phyloP scores from a whole-genome alignment of 1,140 invertebrate genomes.

The Wiebesia pumilae region DNA sequence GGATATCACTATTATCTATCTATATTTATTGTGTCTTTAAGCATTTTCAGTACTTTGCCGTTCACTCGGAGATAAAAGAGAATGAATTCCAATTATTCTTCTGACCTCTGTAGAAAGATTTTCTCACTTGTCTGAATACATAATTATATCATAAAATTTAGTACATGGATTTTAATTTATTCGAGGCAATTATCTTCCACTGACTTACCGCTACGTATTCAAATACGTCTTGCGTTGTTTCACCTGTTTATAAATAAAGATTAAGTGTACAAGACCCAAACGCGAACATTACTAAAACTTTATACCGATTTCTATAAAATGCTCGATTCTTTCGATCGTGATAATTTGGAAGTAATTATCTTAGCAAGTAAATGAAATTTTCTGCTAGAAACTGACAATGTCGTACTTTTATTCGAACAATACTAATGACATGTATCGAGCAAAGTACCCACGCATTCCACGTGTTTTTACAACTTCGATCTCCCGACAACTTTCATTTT shows the following conservation, averaged over 20 bases:
- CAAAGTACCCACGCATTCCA: neutral
- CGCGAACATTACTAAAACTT: neutral
- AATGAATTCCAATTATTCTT: neutral
- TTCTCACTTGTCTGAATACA: neutral
- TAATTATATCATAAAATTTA: neutral
- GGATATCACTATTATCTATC: neutral
- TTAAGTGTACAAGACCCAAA: neutral
- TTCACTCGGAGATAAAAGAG: neutral
- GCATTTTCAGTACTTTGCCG: neutral
- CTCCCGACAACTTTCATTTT: slow-evolving; percentile 18
- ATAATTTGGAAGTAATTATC: too few relatives aligned
- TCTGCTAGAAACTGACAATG: neutral
- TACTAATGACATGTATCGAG: neutral
- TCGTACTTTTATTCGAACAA: neutral
- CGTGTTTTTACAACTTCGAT: neutral
- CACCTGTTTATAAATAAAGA: neutral
- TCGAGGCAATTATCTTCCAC: neutral
- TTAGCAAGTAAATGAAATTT: neutral
- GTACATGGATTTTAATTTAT: neutral
- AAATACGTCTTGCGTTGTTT: neutral
- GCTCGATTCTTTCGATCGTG: too few relatives aligned
- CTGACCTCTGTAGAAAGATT: neutral
- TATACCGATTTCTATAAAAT: too few relatives aligned
- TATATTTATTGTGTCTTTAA: neutral
- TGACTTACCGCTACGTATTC: neutral